Evolutionary conservation across 2,113 vertebrate species (phyloP), one percentile per base, ranked within the genome.

Genomic region (Scomber japonicus): DNA sequence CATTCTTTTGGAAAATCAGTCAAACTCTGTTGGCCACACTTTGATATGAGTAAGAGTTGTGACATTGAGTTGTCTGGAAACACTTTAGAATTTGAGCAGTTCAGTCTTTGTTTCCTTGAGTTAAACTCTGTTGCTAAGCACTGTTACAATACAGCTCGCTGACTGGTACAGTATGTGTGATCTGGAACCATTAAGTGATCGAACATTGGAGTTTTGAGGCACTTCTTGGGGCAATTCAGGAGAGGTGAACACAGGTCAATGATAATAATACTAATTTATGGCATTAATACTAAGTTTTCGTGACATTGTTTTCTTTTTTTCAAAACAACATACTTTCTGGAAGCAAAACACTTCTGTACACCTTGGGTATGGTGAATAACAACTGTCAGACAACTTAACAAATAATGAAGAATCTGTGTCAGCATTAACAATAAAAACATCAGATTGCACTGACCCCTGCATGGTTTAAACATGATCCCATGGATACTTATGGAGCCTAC

Each of bases 41-140:
- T 66, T 15, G 48, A 3, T 30, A 40, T 64, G 63, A 77, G 30
- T 57, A 19, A 54, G 54, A 35, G 40, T 71, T 77, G 48, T 80
- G 63, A 86, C 59, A 65, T 21, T 72, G 2, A 35, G 3, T 27
- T 70, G 65, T 31, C 63, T 89, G 75, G 72, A 84, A 87, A 45
- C 55, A 75, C 56, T 84, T 75, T 68, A 75, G 12, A 17, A 27
- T 55, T 78, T 35, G 15, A 49, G 49, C 12, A 0, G 14, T 65
- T 80, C 46, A 44, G 59, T 5, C 7, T 65, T 73, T 70, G 57
- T 69, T 68, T 70, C 24, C 44, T 51, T n/a, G 7, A 60, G 81
- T 2, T 19, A 3, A 31, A 45, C 7, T 31, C 12, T 73, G 66
- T 82, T 79, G 46, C 70, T 62, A 40, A 53, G 31, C 31, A 53